Base-by-base conservation (phyloP, 2,797 vertebrate genomes). In the Mallotus villosus region DNA sequence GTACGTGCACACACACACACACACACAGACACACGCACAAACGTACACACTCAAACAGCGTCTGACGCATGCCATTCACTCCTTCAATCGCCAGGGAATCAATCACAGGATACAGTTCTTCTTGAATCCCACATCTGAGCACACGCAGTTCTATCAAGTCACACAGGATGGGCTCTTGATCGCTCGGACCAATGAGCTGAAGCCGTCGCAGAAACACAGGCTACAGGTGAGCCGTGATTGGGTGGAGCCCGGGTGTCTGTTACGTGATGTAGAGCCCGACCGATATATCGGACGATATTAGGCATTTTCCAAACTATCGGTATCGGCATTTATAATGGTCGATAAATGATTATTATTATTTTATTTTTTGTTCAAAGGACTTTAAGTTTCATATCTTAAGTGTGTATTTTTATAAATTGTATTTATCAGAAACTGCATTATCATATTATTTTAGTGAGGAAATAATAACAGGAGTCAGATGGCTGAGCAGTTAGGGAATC, bases 101-200 rank as follows among this genome's bases (percentile, higher is more conserved):
- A 94, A 95, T 82, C 93, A 92, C 27, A 89, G 82, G 81, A 88
- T 95, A 55, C 71, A 80, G 71, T 93, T 92, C 79, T 90, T 81
- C 65, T 79, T 94, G 66, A 82, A 69, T 41, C 78, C 83, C 1
- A 68, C 81, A 32, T 87, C 88, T 68, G 94, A 92, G 81, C 88
- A 90, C 73, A 88, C 91, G 32, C 80, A 88, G 77, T 76, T 92
- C 71, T 94, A 93, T 82, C 90, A 91, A 27, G 72, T 94, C 68
- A 94, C 92, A 66, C 85, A 87, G 59, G 89, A 90, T 21, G 93
- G 93, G 5, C 86, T 94, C 61, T 58, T 94, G 64, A 90, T 94
- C 5, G 92, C 92, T 66, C 92, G 75, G 72, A 71, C 88, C 4
- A 67, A 84, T 46, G 79, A 75, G 22, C 84, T 94, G 46, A 84